phyloP scores from a whole-genome alignment of 2,888 invertebrate species.

The Brachypalpus laphriformis region DNA sequence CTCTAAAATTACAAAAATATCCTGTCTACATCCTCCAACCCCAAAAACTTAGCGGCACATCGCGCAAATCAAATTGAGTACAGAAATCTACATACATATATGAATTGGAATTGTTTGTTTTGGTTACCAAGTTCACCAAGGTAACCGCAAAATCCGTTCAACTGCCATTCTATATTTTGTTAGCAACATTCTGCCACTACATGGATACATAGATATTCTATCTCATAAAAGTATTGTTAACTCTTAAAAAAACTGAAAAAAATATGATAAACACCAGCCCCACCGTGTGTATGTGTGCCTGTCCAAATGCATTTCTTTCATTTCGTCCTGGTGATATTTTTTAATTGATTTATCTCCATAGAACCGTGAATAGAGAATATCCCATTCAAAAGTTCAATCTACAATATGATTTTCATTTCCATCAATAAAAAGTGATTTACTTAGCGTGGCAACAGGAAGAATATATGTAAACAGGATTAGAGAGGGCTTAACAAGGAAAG shows the following conservation, averaged over 20 bases:
- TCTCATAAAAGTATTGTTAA: slow-evolving; percentile 35
- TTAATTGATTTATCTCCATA: slow-evolving; percentile 47
- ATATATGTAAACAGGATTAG: neutral
- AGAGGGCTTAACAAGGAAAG: neutral
- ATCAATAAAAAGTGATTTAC: slow-evolving; percentile 47
- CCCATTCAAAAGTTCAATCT: neutral
- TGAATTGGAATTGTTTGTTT: slow-evolving; percentile 68
- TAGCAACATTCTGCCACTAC: slow-evolving; percentile 47
- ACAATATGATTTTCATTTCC: slow-evolving; percentile 30
- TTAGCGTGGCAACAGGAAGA: neutral
- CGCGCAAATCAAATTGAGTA: slow-evolving; percentile 44
- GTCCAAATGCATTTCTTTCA: slow-evolving; percentile 37
- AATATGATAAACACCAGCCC: slow-evolving; percentile 6
- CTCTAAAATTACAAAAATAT: slow-evolving; percentile 21
- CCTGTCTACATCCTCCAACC: slow-evolving; percentile 6
- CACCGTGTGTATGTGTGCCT: slow-evolving; percentile 3
- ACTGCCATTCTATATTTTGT: slow-evolving; percentile 47
- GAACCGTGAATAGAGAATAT: neutral
- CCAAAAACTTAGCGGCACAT: neutral
- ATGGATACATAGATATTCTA: slow-evolving; percentile 25
- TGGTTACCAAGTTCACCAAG: slow-evolving; percentile 75
- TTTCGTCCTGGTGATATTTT: slow-evolving; percentile 33
- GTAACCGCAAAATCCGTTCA: slow-evolving; percentile 74
- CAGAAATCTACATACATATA: slow-evolving; percentile 11
- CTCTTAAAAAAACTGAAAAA: slow-evolving; percentile 13